A percentile compares a stretch with the other conserved stretches of the same genome.
Evolutionary conservation across 2,797 vertebrate genomes (phyloP).

Genomic region (Gallinago solitaria): DNA sequence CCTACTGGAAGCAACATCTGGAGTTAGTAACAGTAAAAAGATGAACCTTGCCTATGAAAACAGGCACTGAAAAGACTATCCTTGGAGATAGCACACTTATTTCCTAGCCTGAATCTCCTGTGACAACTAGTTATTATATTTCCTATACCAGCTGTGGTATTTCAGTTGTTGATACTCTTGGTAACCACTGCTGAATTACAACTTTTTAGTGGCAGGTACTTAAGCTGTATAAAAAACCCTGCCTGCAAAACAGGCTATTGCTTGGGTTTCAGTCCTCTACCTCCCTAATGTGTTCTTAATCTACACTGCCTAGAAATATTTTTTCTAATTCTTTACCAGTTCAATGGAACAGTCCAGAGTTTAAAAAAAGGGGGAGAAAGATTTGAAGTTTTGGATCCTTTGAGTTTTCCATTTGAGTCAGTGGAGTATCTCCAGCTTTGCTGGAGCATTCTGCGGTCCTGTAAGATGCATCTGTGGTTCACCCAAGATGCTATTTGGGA

Average conservation of each 20-base stretch:
- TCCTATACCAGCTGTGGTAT: conserved; percentile 2
- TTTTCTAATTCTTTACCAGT: background rate
- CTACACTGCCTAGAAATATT: background rate
- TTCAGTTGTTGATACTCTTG: background rate
- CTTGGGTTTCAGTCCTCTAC: background rate
- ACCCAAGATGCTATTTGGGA: background rate
- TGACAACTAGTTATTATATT: background rate
- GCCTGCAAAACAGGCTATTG: background rate
- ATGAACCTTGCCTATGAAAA: background rate
- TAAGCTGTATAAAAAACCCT: background rate
- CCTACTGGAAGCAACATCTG: background rate
- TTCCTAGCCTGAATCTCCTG: background rate
- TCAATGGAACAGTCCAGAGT: background rate
- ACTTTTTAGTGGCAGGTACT: background rate
- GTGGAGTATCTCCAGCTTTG: background rate
- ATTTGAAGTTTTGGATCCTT: background rate
- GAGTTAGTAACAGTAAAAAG: background rate
- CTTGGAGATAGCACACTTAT: background rate
- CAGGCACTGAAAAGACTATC: background rate
- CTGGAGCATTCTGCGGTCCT: background rate
- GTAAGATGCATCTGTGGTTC: conserved; percentile 2
- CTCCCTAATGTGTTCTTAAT: background rate
- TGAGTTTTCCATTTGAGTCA: background rate
- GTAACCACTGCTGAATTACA: conserved; percentile 25
- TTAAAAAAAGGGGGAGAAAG: background rate